Conservation (phyloP, 2,888 invertebrate species). For the Portevinia maculata region DNA sequence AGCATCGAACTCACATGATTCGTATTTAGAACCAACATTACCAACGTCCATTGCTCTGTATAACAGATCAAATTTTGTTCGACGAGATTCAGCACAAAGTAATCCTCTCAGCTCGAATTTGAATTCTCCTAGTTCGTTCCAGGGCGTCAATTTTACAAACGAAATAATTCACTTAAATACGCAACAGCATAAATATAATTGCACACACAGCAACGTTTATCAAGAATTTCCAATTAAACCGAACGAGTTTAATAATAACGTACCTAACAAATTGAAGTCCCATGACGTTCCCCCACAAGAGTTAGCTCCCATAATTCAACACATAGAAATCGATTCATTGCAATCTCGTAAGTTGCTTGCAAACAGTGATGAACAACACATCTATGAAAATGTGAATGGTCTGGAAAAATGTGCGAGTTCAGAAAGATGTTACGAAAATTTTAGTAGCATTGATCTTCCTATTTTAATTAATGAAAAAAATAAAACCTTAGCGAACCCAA, state of each 20-base stretch:
- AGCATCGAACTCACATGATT: conserved; percentile 39
- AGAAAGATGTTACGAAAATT: conserved; percentile 80
- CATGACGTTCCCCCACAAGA: conserved; percentile 81
- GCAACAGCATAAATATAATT: conserved; percentile 78
- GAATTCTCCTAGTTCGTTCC: conserved; percentile 84
- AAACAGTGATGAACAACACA: conserved; percentile 76
- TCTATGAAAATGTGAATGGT: conserved; percentile 80
- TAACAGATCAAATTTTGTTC: conserved; percentile 66
- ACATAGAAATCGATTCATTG: conserved; percentile 24
- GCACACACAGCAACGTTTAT: conserved; percentile 84
- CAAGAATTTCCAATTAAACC: conserved; percentile 84
- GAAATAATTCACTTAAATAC: conserved; percentile 84
- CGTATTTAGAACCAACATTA: conserved; percentile 81
- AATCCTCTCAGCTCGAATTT: conserved; percentile 78
- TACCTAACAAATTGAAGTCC: conserved; percentile 76
- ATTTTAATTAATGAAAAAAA: conserved; percentile 63
- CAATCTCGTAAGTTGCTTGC: conserved; percentile 53
- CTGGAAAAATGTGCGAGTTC: conserved; percentile 47
- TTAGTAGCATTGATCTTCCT: conserved; percentile 78
- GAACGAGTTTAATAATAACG: conserved; percentile 77
- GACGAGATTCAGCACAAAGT: conserved; percentile 78
- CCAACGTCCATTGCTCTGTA: conserved; percentile 74
- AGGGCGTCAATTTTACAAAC: conserved; percentile 84
- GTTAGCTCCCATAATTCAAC: conserved; percentile 78
- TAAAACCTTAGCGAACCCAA: conserved; percentile 56